Percentiles rank a stretch among this genome's conserved stretches.
These are phyloP conservation scores for Austrolebias charrua DNA, from an alignment of 2,797 vertebrate species.

Conservation along the genomic window DNA sequence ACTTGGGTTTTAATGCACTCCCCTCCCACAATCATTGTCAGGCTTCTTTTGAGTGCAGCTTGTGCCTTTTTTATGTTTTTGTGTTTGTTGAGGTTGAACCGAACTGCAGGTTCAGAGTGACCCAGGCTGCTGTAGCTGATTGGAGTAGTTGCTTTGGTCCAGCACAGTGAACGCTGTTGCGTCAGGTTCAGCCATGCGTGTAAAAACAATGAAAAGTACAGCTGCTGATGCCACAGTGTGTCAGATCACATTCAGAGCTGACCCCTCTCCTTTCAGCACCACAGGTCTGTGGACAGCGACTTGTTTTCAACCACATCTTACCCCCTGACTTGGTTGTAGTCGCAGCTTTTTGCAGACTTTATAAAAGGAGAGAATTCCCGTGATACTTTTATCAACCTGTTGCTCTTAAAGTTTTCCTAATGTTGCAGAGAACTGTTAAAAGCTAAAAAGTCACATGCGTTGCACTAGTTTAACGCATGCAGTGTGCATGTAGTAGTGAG, in stretches of 20 bases:
- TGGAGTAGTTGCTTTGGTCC: constrained; percentile 28
- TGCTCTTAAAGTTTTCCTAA: constrained; percentile 46
- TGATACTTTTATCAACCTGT: constrained; percentile 60
- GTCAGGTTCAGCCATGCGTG: constrained; percentile 49
- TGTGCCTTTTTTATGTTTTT: constrained; percentile 1
- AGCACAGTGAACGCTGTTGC: constrained; percentile 58
- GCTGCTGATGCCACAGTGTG: constrained; percentile 14
- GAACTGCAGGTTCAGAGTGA: constrained; percentile 6
- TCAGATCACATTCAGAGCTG: background rate
- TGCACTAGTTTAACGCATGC: background rate
- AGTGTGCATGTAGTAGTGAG: background rate
- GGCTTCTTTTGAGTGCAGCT: background rate
- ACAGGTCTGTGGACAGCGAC: constrained; percentile 39
- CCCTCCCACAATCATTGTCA: background rate
- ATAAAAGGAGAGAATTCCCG: constrained; percentile 4
- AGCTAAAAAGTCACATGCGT: constrained; percentile 17
- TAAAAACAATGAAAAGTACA: constrained; percentile 19
- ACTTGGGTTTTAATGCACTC: constrained; percentile 31
- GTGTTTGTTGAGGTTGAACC: background rate
- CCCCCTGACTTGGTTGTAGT: constrained; percentile 13
- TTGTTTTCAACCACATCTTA: constrained; percentile 10
- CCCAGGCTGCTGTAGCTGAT: constrained; percentile 14
- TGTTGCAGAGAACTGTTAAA: constrained; percentile 1
- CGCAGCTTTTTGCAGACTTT: background rate
- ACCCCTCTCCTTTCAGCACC: constrained; percentile 43